Base-by-base conservation (phyloP, 2,113 vertebrate genomes). In the Salvator merianae region DNA sequence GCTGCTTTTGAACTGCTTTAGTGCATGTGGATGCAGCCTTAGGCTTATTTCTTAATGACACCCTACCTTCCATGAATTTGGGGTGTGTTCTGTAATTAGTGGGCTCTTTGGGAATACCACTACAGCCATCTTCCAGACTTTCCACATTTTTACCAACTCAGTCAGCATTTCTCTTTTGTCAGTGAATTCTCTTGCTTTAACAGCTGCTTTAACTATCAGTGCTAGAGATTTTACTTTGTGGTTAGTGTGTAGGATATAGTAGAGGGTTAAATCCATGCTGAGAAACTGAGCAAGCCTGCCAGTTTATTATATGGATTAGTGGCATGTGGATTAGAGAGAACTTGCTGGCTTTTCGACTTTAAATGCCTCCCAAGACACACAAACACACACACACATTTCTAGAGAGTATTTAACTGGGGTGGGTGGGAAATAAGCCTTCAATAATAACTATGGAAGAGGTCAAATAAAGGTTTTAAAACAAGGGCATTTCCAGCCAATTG, bases 301-400 rank as follows among this genome's bases (percentile, higher is more conserved):
- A 73, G 6, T 66, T 87, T 89, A 47, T n/a, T 88, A 24, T 62
- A 77, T 75, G 38, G 70, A 82, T 89, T 82, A 74, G 71, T 40
- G 83, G 18, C 50, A 70, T 1, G 1, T 24, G 34, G n/a, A 63
- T 89, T 84, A 63, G 14, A 84, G 1, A 55, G 3, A 0, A 7
- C 73, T 65, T 88, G 72, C 18, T 65, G 1, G 28, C 83, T 66
- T 81, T 73, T 32, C 0, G 40, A 36, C 81, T 89, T 83, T 66
- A 43, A 84, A 38, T 77, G 81, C 0, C 84, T 86, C 69, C 68
- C 13, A 88, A 87, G 84, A 16, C 62, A 18, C 26, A 85, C 89
- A 82, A 1, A 77, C 47, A 16, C 62, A 18, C 26, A 85, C 89
- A 82, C 1, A 77, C 47, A 24, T 62, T 1, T 77, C 1, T 7